phyloP scores from a whole-genome alignment of 2,797 vertebrate species.

The Rhyacichthys aspro region DNA sequence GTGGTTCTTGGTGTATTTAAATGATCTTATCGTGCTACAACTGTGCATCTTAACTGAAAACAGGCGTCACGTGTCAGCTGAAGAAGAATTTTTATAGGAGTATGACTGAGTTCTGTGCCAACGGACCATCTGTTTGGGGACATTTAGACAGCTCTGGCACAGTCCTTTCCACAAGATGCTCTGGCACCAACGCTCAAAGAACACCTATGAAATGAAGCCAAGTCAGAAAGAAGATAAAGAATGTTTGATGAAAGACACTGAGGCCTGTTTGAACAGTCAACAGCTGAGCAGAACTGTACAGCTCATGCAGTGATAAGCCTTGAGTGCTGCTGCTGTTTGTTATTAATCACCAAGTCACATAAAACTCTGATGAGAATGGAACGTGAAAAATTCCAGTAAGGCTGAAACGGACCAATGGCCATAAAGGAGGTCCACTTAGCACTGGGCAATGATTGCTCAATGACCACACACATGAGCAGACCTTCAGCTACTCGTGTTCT shows the following conservation, averaged over 20 bases:
- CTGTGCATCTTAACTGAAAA: neutral
- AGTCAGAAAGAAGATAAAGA: slow-evolving; percentile 3
- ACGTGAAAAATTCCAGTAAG: neutral
- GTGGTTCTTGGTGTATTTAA: no score
- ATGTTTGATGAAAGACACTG: slow-evolving; percentile 14
- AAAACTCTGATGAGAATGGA: neutral
- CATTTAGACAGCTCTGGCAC: slow-evolving; percentile 26
- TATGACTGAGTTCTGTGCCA: neutral
- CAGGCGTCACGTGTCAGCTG: neutral
- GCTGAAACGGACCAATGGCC: no score
- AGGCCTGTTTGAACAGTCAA: slow-evolving; percentile 1
- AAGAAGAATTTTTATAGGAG: no score
- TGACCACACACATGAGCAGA: no score
- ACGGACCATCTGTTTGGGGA: slow-evolving; percentile 36
- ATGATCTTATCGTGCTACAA: no score
- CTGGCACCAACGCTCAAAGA: slow-evolving; percentile 5
- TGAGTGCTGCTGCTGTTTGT: neutral
- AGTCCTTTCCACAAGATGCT: slow-evolving; percentile 17
- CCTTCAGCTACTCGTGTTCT: no score
- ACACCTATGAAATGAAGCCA: neutral
- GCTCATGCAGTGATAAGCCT: neutral
- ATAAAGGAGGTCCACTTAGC: no score
- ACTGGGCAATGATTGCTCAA: no score
- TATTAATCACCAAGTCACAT: neutral
- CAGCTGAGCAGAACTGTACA: neutral